Conservation (phyloP, 2,797 vertebrate species). For the Helarctos malayanus region DNA sequence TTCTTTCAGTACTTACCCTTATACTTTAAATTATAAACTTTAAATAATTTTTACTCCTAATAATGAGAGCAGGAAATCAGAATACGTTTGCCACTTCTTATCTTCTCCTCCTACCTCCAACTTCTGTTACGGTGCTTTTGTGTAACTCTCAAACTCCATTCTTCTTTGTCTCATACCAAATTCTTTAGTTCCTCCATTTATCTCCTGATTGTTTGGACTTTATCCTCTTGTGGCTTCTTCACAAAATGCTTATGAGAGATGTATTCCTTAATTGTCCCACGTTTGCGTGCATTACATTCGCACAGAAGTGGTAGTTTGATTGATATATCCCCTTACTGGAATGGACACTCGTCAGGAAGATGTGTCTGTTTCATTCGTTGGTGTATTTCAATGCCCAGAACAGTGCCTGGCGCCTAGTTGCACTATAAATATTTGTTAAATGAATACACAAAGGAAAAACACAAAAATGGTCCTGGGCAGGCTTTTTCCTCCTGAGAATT, state of each 20-base stretch:
- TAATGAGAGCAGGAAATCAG: background rate
- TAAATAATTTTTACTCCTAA: background rate
- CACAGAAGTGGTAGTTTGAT: background rate
- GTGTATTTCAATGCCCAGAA: background rate
- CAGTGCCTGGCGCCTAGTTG: background rate
- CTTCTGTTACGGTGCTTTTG: background rate
- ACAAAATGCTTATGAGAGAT: slow-evolving; percentile 14
- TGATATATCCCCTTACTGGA: background rate
- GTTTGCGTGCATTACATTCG: background rate
- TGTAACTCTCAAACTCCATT: background rate
- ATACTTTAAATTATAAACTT: background rate
- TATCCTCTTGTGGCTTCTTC: background rate
- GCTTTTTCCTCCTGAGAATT: background rate
- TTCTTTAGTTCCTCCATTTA: background rate
- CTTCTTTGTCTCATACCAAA: background rate
- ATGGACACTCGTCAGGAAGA: background rate
- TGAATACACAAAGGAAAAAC: background rate
- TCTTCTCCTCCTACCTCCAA: background rate
- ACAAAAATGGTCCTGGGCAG: background rate
- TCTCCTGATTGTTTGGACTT: background rate
- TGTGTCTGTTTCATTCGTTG: background rate
- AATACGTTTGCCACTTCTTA: background rate
- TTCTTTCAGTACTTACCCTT: background rate
- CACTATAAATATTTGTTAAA: background rate
- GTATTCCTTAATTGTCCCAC: background rate